A percentile compares a stretch with the other conserved stretches of the same genome.
phyloP scores from a whole-genome alignment of 1,140 invertebrate genomes.

The Medauroidea extradentata region DNA sequence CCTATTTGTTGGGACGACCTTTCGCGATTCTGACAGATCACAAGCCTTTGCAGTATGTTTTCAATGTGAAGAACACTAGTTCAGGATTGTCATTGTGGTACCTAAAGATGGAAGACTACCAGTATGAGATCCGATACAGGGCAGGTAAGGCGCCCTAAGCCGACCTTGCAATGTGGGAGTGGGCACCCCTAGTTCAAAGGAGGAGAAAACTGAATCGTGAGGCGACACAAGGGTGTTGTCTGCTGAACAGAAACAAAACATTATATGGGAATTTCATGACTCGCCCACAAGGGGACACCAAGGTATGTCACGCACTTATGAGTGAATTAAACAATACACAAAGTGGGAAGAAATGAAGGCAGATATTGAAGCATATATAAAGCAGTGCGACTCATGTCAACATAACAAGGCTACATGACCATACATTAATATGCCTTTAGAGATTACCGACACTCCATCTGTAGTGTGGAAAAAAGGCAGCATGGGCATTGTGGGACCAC shows the following conservation, averaged over 20 bases:
- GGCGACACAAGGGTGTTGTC: neutral
- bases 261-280: conserved; percentile 5
- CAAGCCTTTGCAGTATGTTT: conserved; percentile 45
- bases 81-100: conserved; percentile 47
- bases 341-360: conserved; percentile 1
- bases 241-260: neutral
- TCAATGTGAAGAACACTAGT: conserved; percentile 42
- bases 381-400: conserved; percentile 12
- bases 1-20: conserved; percentile 44
- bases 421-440: neutral
- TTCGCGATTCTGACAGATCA: conserved; percentile 51
- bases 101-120: conserved; percentile 45
- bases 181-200: neutral
- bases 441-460: neutral
- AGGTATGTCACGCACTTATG: neutral
- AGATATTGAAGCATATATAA: conserved; percentile 1
- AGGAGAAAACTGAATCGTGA: neutral
- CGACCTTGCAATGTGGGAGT: conserved; percentile 31
- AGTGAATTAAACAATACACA: conserved; percentile 2
- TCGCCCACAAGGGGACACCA: conserved; percentile 21
- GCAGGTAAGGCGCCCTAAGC: conserved; percentile 34
- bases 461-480: neutral
- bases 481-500: conserved; percentile 6
- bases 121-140: conserved; percentile 43
- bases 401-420: neutral